Evolutionary conservation across 64 coral and sea anemone species (phyloP).

Genomic region (Actinia equina): DNA sequence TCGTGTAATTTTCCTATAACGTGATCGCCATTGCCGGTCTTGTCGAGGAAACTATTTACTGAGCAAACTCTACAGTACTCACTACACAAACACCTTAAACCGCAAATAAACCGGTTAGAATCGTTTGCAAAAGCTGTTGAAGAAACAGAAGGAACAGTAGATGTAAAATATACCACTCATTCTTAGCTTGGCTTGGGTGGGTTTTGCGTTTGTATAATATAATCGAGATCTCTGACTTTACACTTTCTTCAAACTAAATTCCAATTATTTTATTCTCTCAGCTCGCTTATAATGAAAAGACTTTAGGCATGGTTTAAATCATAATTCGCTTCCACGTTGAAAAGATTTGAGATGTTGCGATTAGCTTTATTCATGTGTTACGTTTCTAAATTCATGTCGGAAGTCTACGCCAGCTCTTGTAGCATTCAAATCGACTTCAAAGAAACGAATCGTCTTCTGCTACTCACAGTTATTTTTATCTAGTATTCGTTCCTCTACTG

Average conservation of each 20-base stretch:
- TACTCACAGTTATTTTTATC: neutral
- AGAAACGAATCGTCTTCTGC: neutral
- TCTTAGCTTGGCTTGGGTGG: neutral
- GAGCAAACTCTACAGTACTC: neutral
- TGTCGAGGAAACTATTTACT: neutral
- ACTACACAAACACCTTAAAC: neutral
- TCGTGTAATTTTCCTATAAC: no score
- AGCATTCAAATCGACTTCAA: neutral
- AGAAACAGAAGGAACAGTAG: neutral
- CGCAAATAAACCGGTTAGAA: neutral
- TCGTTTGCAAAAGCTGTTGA: neutral
- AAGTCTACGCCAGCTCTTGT: neutral
- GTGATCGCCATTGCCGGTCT: constrained; percentile 12
- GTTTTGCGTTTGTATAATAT: neutral
- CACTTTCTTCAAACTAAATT: neutral
- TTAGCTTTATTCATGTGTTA: neutral
- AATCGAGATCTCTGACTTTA: neutral
- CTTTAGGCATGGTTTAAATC: neutral
- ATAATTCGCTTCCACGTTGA: neutral
- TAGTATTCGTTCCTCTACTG: neutral
- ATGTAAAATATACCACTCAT: neutral
- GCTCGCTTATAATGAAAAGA: neutral
- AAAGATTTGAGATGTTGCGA: neutral
- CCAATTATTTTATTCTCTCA: neutral
- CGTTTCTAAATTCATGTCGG: neutral